Evolutionary conservation across 2,113 vertebrate species (phyloP), one percentile per base, ranked within the genome.

Genomic region (Anguilla japonica): DNA sequence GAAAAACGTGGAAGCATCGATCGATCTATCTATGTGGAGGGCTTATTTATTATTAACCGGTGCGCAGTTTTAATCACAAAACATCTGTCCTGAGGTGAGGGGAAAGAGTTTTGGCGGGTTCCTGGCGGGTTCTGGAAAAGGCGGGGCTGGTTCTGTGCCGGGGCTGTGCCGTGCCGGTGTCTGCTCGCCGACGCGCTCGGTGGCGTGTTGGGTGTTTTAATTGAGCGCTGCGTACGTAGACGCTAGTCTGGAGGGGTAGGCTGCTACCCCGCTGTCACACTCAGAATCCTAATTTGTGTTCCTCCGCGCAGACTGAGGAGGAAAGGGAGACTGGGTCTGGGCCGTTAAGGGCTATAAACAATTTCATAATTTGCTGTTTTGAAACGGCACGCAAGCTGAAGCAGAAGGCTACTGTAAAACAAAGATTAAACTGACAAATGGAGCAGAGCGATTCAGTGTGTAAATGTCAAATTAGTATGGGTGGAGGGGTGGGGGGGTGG

Each of bases 51-150:
- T 46, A 57, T 86, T 86, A 67, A 60, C 56, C 67, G 34, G 34
- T 67, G 60, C 41, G 8, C 20, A n/a, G 15, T 57, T 80, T 18
- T 18, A 34, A 34, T 75, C 2, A 26, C 41, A 67, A 34, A 26
- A 56, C 85, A 63, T 53, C 41, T 81, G 53, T 41, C 20, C 34
- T 26, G 18, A 85, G 78, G 26, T 82, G 79, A 63, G 34, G 34
- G 41, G 11, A 34, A 26, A 41, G 75, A 34, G 40, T 67, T 67
- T 43, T 67, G 85, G 40, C 85, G 82, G 57, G 41, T 41, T 14
- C 6, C 85, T 60, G 85, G 81, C 79, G 39, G 22, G 39, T 20
- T 56, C 41, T 63, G 85, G 79, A 86, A 82, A 67, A 86, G 14
- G 40, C 63, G 46, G 63, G 82, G 56, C 56, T 43, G 53, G 81